A percentile compares a stretch with the other conserved stretches of the same genome.
Evolutionary conservation across 2,888 invertebrate species (phyloP).

Genomic region (Globia sparganii): DNA sequence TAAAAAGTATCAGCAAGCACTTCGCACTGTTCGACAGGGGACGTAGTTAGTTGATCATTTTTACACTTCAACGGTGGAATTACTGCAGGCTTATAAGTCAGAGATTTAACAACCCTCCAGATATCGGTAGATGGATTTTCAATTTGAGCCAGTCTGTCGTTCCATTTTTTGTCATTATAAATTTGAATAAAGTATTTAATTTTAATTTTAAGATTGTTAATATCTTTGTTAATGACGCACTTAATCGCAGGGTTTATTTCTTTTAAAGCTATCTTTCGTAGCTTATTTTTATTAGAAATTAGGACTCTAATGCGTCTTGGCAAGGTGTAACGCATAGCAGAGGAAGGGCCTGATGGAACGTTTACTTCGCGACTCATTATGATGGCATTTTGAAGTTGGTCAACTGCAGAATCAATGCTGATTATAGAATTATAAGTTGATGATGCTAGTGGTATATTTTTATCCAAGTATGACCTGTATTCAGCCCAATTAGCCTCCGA

Average conservation of each 20-base stretch:
- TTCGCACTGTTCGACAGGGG: not conserved
- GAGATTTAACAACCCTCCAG: not conserved
- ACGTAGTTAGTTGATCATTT: not conserved
- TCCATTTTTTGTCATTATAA: not conserved
- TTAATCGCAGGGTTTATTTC: too few relatives aligned
- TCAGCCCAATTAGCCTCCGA: not conserved
- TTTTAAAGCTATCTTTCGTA: too few relatives aligned
- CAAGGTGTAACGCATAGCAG: not conserved
- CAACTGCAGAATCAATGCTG: not conserved
- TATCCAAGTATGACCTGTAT: not conserved
- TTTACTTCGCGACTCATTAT: conserved; percentile 1
- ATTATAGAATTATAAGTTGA: not conserved
- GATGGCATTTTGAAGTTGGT: not conserved
- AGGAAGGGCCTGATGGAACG: not conserved
- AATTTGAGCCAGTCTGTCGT: not conserved
- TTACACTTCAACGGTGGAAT: not conserved
- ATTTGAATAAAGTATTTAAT: not conserved
- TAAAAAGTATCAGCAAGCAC: not conserved
- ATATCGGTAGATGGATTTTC: conserved; percentile 1
- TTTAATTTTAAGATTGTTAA: too few relatives aligned
- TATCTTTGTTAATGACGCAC: too few relatives aligned
- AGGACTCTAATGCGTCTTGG: too few relatives aligned
- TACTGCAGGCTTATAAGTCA: not conserved
- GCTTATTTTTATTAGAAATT: too few relatives aligned
- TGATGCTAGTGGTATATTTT: not conserved